These are phyloP conservation scores for Drosophila villosipedis DNA, from an alignment of 2,888 invertebrate genomes.

Conservation along the genomic window DNA sequence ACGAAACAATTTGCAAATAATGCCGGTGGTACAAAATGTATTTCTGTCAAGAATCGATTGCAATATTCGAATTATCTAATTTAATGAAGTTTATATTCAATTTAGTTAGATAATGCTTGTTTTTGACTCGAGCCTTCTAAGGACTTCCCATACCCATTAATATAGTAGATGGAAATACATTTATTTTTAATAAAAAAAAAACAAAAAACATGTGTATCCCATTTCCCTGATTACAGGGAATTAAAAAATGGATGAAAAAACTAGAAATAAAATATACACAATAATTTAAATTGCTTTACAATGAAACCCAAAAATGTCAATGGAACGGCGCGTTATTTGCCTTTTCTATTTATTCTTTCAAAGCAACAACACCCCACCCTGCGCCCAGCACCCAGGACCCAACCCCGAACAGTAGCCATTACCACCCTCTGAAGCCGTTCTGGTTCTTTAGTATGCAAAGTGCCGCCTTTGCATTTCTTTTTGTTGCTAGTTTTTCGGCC, in stretches of 20 bases:
- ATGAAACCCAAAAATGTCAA: conserved; percentile 80
- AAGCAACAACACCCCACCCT: conserved; percentile 8
- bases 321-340: conserved; percentile 69
- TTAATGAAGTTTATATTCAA: background rate
- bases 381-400: background rate
- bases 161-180: background rate
- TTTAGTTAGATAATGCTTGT: background rate
- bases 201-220: background rate
- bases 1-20: background rate
- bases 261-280: conserved; percentile 72
- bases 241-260: conserved; percentile 9
- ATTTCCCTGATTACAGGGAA: conserved; percentile 9
- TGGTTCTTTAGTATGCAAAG: conserved; percentile 76
- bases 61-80: background rate
- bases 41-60: background rate
- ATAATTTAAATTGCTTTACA: conserved; percentile 81
- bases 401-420: background rate
- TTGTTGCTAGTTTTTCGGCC: conserved; percentile 16
- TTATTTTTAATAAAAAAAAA: background rate
- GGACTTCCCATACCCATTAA: background rate
- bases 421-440: conserved; percentile 14
- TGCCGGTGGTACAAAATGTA: background rate
- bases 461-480: conserved; percentile 54
- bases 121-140: background rate
- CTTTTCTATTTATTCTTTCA: conserved; percentile 63